These are phyloP conservation scores for Heliconius charithonia DNA, from an alignment of 2,888 invertebrate genomes.

Conservation along the genomic window DNA sequence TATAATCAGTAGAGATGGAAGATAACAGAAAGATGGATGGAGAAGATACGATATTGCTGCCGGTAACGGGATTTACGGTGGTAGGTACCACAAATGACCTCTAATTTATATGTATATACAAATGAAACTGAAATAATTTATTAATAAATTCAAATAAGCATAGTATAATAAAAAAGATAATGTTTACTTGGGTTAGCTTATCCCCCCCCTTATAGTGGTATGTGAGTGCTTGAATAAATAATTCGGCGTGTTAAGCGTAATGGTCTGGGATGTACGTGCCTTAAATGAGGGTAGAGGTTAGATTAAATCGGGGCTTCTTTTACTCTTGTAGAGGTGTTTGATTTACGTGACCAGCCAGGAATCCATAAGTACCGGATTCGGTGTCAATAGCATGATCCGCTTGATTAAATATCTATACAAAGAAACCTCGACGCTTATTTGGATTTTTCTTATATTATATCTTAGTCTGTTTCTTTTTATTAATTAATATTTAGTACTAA, in stretches of 20 bases:
- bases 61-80: too few relatives aligned
- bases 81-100: too few relatives aligned
- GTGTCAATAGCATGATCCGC: background rate
- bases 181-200: slow-evolving; percentile 52
- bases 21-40: too few relatives aligned
- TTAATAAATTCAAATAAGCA: slow-evolving; percentile 7
- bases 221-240: slow-evolving; percentile 59
- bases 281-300: slow-evolving; percentile 48
- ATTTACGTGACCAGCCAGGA: slow-evolving; percentile 29
- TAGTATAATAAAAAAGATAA: slow-evolving; percentile 38
- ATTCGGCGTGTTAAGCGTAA: slow-evolving; percentile 53
- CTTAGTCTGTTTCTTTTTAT: background rate
- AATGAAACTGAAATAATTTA: background rate
- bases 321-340: slow-evolving; percentile 32
- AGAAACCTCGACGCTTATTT: background rate
- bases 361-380: slow-evolving; percentile 9
- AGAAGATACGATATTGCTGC: too few relatives aligned
- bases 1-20: too few relatives aligned
- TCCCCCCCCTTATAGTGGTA: slow-evolving; percentile 52
- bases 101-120: too few relatives aligned
- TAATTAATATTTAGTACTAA: background rate
- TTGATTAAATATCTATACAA: background rate
- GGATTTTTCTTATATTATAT: background rate
- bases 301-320: slow-evolving; percentile 32
- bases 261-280: slow-evolving; percentile 49